phyloP scores from a whole-genome alignment of 2,888 invertebrate species.

The Rotaria sp. region DNA sequence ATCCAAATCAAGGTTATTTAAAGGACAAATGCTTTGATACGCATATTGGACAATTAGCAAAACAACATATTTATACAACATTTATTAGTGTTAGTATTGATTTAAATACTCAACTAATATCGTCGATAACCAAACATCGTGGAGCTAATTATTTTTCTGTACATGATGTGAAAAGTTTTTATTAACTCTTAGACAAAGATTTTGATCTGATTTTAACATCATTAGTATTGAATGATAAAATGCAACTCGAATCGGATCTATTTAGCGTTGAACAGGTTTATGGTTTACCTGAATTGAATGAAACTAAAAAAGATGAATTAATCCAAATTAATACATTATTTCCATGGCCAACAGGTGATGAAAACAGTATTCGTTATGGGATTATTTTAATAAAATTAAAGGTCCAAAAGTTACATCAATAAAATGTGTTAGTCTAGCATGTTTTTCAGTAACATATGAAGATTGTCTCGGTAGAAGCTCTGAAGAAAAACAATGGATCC shows the following conservation, averaged over 20 bases:
- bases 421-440: neutral
- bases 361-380: neutral
- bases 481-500: too few species aligned
- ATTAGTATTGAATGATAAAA: slow-evolving; percentile 9
- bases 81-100: neutral
- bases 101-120: neutral
- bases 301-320: neutral
- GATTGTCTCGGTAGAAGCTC: too few species aligned
- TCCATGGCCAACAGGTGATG: neutral
- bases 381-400: slow-evolving; percentile 1
- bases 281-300: neutral
- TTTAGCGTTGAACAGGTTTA: neutral
- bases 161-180: neutral
- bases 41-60: neutral
- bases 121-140: neutral
- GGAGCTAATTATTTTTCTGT: slow-evolving; percentile 11
- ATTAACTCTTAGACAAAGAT: neutral
- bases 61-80: neutral
- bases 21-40: neutral
- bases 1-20: neutral
- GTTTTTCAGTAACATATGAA: neutral
- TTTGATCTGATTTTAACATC: slow-evolving; percentile 6
- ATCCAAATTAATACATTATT: slow-evolving; percentile 8
- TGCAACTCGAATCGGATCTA: neutral
- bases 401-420: neutral